A percentile compares a stretch with the other conserved stretches of the same genome.
Evolutionary conservation across 2,888 invertebrate species (phyloP).

Genomic region (Andrena flavipes): DNA sequence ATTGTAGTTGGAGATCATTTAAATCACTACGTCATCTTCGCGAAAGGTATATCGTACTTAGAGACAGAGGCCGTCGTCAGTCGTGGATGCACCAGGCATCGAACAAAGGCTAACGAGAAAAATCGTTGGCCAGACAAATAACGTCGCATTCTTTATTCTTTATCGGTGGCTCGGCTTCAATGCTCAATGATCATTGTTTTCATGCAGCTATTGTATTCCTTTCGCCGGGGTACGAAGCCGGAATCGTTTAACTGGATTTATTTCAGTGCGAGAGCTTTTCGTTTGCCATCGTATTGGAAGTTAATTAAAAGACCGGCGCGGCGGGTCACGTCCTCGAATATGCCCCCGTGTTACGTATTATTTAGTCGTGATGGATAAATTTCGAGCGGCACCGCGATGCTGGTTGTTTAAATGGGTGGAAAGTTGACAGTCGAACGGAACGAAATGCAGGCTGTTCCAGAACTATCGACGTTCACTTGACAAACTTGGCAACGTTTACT

Average conservation of each 20-base stretch:
- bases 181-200: slow-evolving; percentile 32
- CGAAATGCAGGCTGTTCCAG: no score
- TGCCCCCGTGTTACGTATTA: not conserved
- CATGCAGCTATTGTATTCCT: slow-evolving; percentile 30
- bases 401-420: not conserved
- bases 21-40: not conserved
- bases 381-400: not conserved
- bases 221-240: slow-evolving; percentile 10
- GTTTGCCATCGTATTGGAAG: not conserved
- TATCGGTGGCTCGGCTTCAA: slow-evolving; percentile 17
- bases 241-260: slow-evolving; percentile 25
- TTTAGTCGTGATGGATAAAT: not conserved
- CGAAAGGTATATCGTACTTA: not conserved
- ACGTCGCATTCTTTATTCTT: slow-evolving; percentile 29
- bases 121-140: slow-evolving; percentile 35
- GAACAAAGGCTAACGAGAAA: slow-evolving; percentile 4
- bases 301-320: not conserved
- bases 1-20: not conserved
- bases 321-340: not conserved
- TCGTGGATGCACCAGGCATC: not conserved
- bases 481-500: no score
- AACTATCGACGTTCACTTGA: no score
- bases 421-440: not conserved
- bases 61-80: not conserved
- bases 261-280: slow-evolving; percentile 18